Base-by-base conservation (phyloP, 2,113 vertebrate species). In the Hydropotes inermis region DNA sequence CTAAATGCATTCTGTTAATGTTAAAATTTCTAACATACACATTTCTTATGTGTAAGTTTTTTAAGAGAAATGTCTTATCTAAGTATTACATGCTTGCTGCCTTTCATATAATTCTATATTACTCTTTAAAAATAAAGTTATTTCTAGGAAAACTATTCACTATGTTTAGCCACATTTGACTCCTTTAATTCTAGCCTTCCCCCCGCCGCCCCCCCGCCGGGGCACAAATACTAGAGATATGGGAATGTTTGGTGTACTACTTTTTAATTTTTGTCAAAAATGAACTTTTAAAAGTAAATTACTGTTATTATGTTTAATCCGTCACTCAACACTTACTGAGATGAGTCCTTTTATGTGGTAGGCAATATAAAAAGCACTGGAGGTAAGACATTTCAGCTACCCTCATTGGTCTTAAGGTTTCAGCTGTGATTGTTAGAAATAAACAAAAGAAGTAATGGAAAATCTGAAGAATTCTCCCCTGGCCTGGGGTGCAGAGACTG, bases 211-310 rank as follows among this genome's bases (percentile, higher is more conserved):
- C 2, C 13, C 50, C 13, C 50, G 0, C 50, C 30, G 7, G 1
- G 61, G n/a, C 23, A 84, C 10, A 79, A 55, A 45, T 95, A 60
- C 61, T 36, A 96, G 47, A 52, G 70, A 94, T 91, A 23, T 33
- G 27, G 52, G 19, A 81, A 94, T 57, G 85, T 74, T 83, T 87
- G 30, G 12, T 81, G 2, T 94, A 33, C 57, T 21, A 50, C n/a
- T 76, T 97, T 88, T 79, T 23, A 60, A 27, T 14, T 64, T 78
- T 89, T 91, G 82, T 85, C 28, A 60, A 94, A 74, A 92, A 74
- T 64, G 13, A 96, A 87, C 25, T 88, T 96, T 92, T 94, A 79
- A 12, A 95, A 96, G 82, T 84, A 88, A 91, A 87, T 79, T 10
- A 64, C 28, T 88, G 39, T 7, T 93, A 45, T 87, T 57, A 67